Base-by-base conservation (phyloP, 2,888 invertebrate species). In the Masnerella sp. region DNA sequence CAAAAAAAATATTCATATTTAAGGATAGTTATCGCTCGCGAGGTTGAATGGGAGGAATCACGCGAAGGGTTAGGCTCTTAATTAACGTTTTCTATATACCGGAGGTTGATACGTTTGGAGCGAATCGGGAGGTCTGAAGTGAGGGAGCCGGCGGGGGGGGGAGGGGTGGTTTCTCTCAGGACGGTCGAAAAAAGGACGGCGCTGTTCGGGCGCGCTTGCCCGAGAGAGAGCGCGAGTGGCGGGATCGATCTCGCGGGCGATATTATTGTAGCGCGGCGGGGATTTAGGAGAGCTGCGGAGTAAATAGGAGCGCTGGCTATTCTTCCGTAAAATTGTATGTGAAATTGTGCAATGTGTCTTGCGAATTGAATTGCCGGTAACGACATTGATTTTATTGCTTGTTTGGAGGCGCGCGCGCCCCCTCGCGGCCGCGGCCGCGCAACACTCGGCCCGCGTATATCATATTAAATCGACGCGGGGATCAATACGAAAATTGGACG, bases 361-460 rank as follows among this genome's bases (percentile, higher is more conserved):
- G 85, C 82, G 87, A 86, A 87, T 87, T 87, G 87, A 87, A 87
- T 87, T 82, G 86, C 85, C 85, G 84, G 87, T 85, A 87, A 87
- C 86, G 87, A 86, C 86, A 87, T 87, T 86, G 86, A 87, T 87
- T 87, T 86, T 87, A 87, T 86, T 87, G 86, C 86, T 86, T 87
- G 86, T 86, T 85, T 85, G 84, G 79, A 79, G 72, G 74, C 43
- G 2, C 5, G 34, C 62, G 70, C 62, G 70, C 54, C 56, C 65
- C 64, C 67, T 47, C 47, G 25, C 52, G 28, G 65, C 54, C 68
- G 40, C 61, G 58, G 25, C 30, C 42, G 43, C 54, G 61, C 59
- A 51, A 59, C 58, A 51, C 70, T 40, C 52, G 51, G 43, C 47
- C 43, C 49, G 42, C 43, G 42, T 65, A 73, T 47, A 40, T 69